Evolutionary conservation across 2,113 vertebrate genomes (phyloP), one percentile per base, ranked within the genome.

Genomic region (Siphamia tubifer): DNA sequence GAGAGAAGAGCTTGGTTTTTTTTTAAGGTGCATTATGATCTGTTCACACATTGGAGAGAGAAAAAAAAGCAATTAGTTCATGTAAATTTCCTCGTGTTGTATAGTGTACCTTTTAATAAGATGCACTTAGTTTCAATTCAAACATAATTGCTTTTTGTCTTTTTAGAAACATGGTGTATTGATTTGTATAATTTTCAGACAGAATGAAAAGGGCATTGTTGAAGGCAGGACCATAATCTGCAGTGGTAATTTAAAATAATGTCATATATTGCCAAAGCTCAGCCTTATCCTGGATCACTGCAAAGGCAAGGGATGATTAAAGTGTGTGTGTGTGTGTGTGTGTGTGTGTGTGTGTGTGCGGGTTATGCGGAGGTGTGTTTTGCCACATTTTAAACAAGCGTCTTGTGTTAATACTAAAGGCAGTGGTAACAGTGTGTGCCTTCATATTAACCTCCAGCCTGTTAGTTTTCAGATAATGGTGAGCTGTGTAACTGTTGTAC

Each of bases 391-490:
- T 39, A 13, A 23, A 43, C 17, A 30, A 34, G 32, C 2, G 25
- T 12, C 42, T 9, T 44, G 9, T 21, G 45, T 35, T 45, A 27
- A 42, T 49, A 12, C 28, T 35, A 17, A 20, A 43, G 28, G 44
- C 48, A 35, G 19, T 17, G 53, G 13, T 24, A 42, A 15, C 43
- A 35, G 55, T 38, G 32, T 11, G 23, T 62, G 20, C n/a, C n/a
- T 54, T 13, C 10, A 27, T 39, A 21, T 54, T n/a, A 54, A 36
- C 51, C 36, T 11, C 15, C 16, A 51, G 68, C 47, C 65, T 64
- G 44, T 68, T 60, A 71, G 52, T 44, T 28, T 56, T 5, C 57
- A 16, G 43, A 36, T 34, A 65, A 83, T 43, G 21, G 24, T 55
- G 43, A 44, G 24, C 63, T 66, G 36, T 43, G 13, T 12, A 21